Conservation (phyloP, 2,113 vertebrate species). For the Muscicapa adusta region DNA sequence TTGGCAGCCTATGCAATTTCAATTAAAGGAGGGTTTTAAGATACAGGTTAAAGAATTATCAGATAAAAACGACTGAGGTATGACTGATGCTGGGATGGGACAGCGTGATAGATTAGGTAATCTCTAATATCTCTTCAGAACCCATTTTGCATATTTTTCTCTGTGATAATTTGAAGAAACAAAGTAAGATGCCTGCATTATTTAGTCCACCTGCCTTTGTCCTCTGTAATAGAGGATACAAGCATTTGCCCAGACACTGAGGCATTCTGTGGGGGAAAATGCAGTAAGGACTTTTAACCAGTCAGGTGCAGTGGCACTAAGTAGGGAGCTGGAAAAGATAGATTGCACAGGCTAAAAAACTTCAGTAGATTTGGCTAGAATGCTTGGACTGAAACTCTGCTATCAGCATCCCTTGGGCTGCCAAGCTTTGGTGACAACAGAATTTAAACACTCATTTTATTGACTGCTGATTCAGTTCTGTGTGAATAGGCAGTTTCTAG, state of each 20-base stretch:
- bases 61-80: not conserved
- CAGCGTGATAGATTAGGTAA: not conserved
- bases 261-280: not conserved
- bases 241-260: not conserved
- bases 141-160: not conserved
- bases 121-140: not conserved
- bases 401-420: slow-evolving; percentile 42
- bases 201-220: not conserved
- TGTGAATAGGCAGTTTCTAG: not conserved
- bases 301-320: not conserved
- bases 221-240: not conserved
- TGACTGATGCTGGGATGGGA: not conserved
- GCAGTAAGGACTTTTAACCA: not conserved
- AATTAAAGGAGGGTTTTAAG: not conserved
- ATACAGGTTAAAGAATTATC: not conserved
- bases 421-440: slow-evolving; percentile 32
- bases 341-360: not conserved
- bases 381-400: slow-evolving; percentile 15
- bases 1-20: not conserved
- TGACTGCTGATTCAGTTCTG: slow-evolving; percentile 54
- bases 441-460: slow-evolving; percentile 48
- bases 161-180: not conserved
- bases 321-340: not conserved
- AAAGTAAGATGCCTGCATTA: not conserved
- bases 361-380: slow-evolving; percentile 10